These are phyloP conservation scores for Ennomos fuscantarius DNA, from an alignment of 2,888 invertebrate species.

Conservation along the genomic window DNA sequence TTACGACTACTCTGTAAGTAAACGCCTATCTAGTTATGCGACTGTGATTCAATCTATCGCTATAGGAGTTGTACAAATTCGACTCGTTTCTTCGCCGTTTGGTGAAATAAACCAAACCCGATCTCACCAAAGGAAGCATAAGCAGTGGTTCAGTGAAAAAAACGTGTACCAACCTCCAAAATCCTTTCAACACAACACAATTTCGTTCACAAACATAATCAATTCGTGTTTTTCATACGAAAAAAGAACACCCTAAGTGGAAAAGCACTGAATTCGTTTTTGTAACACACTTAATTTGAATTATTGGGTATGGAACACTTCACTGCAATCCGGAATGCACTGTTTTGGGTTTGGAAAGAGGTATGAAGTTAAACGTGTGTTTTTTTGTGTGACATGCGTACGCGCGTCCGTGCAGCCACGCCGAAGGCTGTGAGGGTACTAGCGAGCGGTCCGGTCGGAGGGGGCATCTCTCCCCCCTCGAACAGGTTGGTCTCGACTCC, in stretches of 20 bases:
- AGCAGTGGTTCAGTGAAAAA: conserved; percentile 22
- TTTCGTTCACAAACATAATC: conserved; percentile 67
- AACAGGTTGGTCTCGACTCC: conserved; percentile 73
- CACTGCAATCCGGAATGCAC: conserved; percentile 79
- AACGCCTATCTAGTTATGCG: conserved; percentile 9
- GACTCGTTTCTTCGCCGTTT: conserved; percentile 1
- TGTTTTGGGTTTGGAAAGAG: conserved; percentile 50
- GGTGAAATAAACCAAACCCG: conserved; percentile 15
- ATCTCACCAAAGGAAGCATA: conserved; percentile 24
- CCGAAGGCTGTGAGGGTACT: conserved; percentile 68
- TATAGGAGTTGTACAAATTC: not conserved
- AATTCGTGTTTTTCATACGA: conserved; percentile 58
- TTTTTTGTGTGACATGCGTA: conserved; percentile 40
- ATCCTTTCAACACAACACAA: conserved; percentile 68
- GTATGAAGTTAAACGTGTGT: conserved; percentile 33
- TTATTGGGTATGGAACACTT: conserved; percentile 49
- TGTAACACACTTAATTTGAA: conserved; percentile 32
- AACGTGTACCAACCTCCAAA: conserved; percentile 72
- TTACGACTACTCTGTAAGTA: conserved; percentile 4
- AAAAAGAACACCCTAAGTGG: conserved; percentile 40
- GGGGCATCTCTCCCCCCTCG: conserved; percentile 54
- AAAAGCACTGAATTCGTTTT: conserved; percentile 32
- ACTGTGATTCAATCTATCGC: not conserved
- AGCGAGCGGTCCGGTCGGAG: conserved; percentile 44
- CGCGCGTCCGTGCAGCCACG: conserved; percentile 60